A percentile compares a stretch with the other conserved stretches of the same genome.
These are phyloP conservation scores for Pemphigus obesinymphae DNA, from an alignment of 1,140 invertebrate genomes.

Conservation along the genomic window DNA sequence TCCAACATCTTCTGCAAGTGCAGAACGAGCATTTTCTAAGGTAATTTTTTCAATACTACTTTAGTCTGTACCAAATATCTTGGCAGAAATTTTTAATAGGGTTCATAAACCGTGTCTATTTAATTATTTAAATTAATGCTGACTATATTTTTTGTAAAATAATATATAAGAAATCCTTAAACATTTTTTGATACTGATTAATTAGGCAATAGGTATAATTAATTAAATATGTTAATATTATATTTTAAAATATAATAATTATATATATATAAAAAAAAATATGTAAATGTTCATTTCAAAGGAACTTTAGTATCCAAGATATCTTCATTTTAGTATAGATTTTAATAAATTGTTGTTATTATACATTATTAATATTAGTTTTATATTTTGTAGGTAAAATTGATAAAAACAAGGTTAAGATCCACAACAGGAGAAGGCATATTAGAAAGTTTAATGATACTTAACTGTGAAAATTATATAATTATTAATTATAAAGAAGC, in stretches of 20 bases:
- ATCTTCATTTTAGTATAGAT: too few relatives aligned
- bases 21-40: background rate
- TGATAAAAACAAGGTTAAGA: background rate
- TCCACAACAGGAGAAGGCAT: background rate
- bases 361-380: too few relatives aligned
- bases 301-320: too few relatives aligned
- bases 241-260: background rate
- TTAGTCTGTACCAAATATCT: too few relatives aligned
- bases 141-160: background rate
- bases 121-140: background rate
- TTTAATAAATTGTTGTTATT: too few relatives aligned
- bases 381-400: too few relatives aligned
- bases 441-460: too few relatives aligned
- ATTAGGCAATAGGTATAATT: background rate
- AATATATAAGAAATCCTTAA: background rate
- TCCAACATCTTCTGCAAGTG: background rate
- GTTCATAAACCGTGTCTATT: too few relatives aligned
- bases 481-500: too few relatives aligned
- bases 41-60: background rate
- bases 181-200: too few relatives aligned
- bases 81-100: too few relatives aligned
- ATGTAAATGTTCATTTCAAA: background rate
- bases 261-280: background rate
- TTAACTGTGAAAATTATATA: background rate
- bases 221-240: background rate